phyloP scores from a whole-genome alignment of 2,113 vertebrate species.

The Otus sunia region DNA sequence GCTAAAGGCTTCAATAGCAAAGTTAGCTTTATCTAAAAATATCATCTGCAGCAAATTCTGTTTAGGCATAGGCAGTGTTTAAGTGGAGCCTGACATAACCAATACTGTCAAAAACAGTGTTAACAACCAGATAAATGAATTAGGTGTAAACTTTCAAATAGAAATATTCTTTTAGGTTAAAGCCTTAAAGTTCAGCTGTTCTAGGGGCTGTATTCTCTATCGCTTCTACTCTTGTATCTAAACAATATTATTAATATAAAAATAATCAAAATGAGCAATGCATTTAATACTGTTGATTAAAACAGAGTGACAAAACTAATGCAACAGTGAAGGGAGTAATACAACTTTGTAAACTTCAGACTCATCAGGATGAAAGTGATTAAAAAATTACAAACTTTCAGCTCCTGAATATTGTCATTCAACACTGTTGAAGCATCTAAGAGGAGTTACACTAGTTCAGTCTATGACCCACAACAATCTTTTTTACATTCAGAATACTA shows the following conservation, averaged over 20 bases:
- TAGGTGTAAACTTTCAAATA: neutral
- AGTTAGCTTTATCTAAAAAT: neutral
- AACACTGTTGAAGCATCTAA: neutral
- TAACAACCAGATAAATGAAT: neutral
- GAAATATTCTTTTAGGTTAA: neutral
- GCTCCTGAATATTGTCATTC: neutral
- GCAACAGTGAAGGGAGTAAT: neutral
- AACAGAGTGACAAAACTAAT: neutral
- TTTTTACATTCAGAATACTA: neutral
- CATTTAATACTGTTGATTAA: fast-evolving
- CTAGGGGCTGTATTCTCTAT: neutral
- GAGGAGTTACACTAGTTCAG: neutral
- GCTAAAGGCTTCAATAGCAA: neutral
- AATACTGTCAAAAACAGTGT: neutral
- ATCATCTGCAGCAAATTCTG: neutral
- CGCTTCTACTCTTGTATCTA: neutral
- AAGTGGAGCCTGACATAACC: neutral
- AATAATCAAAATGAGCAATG: neutral
- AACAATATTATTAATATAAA: neutral
- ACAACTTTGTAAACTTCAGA: neutral
- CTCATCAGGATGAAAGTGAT: neutral
- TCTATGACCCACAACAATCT: neutral
- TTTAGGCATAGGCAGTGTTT: neutral
- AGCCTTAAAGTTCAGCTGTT: neutral
- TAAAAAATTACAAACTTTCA: neutral